These are phyloP conservation scores for Intellagama lesueurii DNA, from an alignment of 2,797 vertebrate species.

Conservation along the genomic window DNA sequence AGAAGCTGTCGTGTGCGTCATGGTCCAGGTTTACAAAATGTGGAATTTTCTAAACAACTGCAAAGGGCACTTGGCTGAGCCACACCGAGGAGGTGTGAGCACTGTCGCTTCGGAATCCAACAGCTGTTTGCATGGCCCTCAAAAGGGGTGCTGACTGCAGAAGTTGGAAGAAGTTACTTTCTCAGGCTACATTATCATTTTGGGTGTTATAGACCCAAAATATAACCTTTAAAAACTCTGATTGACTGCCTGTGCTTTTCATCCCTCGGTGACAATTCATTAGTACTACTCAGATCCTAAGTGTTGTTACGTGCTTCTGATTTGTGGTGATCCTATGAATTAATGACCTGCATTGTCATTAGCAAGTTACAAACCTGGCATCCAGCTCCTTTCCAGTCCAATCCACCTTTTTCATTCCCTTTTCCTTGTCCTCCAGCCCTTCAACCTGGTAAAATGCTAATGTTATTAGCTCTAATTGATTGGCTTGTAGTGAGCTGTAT, in stretches of 20 bases:
- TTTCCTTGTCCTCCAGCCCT: neutral
- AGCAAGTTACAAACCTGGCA: neutral
- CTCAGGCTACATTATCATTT: too few relatives aligned
- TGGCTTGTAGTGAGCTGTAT: neutral
- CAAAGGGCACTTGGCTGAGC: neutral
- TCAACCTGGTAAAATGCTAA: constrained; percentile 50
- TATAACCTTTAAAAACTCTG: too few relatives aligned
- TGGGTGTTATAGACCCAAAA: too few relatives aligned
- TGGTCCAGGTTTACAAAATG: too few relatives aligned
- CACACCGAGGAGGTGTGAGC: neutral
- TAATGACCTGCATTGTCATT: too few relatives aligned
- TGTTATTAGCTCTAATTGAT: constrained; percentile 49
- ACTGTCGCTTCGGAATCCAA: neutral
- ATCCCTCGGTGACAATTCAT: neutral
- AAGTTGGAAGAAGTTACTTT: too few relatives aligned
- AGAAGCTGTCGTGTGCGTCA: neutral
- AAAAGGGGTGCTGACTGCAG: too few relatives aligned
- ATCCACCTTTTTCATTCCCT: constrained; percentile 33
- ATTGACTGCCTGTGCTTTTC: too few relatives aligned
- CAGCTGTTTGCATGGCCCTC: too few relatives aligned
- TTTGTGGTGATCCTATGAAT: too few relatives aligned
- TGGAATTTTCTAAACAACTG: too few relatives aligned
- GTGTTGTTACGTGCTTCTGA: too few relatives aligned
- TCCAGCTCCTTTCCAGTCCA: constrained; percentile 34
- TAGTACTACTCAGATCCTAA: neutral